These are phyloP conservation scores for Notolepis coatsorum DNA, from an alignment of 2,797 vertebrate genomes.

Conservation along the genomic window DNA sequence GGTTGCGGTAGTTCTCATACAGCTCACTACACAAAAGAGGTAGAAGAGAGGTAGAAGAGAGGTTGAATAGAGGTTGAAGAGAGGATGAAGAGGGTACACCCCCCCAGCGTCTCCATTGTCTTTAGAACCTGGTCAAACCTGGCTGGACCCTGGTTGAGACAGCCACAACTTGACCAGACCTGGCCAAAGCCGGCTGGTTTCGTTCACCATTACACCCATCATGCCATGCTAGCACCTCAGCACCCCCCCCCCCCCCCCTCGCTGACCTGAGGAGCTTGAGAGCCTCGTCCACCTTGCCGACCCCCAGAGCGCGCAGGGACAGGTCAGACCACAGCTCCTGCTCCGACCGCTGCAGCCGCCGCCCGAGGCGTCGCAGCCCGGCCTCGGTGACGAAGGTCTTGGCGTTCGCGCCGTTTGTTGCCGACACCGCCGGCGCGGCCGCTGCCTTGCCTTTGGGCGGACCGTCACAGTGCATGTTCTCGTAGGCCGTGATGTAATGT, in stretches of 20 bases:
- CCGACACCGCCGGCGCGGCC: constrained; percentile 38
- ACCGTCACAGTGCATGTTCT: constrained; percentile 67
- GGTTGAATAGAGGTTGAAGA: not conserved
- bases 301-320: constrained; percentile 83
- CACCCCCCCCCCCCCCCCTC: not conserved
- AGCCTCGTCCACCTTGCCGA: constrained; percentile 86
- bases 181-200: too few species aligned
- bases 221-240: not conserved
- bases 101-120: not conserved
- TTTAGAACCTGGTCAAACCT: too few species aligned
- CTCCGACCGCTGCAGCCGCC: constrained; percentile 84
- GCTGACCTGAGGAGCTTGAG: constrained; percentile 89
- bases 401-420: constrained; percentile 63
- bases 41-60: not conserved
- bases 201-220: not conserved
- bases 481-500: constrained; percentile 85
- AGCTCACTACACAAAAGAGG: constrained; percentile 77
- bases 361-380: constrained; percentile 83
- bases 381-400: constrained; percentile 75
- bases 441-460: constrained; percentile 50
- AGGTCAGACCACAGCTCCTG: constrained; percentile 88
- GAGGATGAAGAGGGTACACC: not conserved
- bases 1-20: constrained; percentile 83
- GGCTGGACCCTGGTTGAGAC: too few species aligned
- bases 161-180: not conserved